phyloP scores from a whole-genome alignment of 2,797 vertebrate genomes.

The Ctenopoma kingsleyae region DNA sequence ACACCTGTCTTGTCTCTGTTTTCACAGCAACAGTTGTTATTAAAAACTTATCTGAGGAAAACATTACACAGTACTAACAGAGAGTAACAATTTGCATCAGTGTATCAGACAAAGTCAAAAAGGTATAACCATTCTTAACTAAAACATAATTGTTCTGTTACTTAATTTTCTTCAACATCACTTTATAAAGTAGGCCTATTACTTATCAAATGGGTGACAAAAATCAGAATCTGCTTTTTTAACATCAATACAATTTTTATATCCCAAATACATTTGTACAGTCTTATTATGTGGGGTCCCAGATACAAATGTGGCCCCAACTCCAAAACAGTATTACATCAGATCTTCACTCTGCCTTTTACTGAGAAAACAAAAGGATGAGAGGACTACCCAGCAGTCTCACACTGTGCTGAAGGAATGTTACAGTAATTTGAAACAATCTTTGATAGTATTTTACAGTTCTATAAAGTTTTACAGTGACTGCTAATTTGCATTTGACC shows the following conservation, averaged over 20 bases:
- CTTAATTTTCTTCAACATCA: too few species aligned
- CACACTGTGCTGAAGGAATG: slow-evolving; percentile 18
- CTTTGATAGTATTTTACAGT: slow-evolving; percentile 43
- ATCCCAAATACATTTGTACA: too few species aligned
- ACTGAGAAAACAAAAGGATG: slow-evolving; percentile 23
- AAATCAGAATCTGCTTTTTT: too few species aligned
- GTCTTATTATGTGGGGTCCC: slow-evolving; percentile 3
- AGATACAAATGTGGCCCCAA: slow-evolving; percentile 3
- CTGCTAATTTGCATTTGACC: slow-evolving; percentile 63
- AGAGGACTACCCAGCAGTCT: slow-evolving; percentile 4
- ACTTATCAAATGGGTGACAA: not conserved
- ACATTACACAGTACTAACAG: not conserved
- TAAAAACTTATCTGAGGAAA: not conserved
- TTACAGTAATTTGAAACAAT: slow-evolving; percentile 21
- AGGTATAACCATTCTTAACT: too few species aligned
- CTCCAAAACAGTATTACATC: slow-evolving; percentile 9
- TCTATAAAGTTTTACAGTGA: slow-evolving; percentile 51
- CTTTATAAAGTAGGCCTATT: too few species aligned
- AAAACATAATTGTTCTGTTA: too few species aligned
- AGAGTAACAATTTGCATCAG: not conserved
- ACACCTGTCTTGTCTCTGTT: not conserved
- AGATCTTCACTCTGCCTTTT: slow-evolving; percentile 16
- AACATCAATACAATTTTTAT: too few species aligned
- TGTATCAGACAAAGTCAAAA: not conserved
- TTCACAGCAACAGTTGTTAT: slow-evolving; percentile 31